Evolutionary conservation across 1,140 invertebrate species (phyloP), one percentile per base, ranked within the genome.

Genomic region (Drosophila tropicalis): DNA sequence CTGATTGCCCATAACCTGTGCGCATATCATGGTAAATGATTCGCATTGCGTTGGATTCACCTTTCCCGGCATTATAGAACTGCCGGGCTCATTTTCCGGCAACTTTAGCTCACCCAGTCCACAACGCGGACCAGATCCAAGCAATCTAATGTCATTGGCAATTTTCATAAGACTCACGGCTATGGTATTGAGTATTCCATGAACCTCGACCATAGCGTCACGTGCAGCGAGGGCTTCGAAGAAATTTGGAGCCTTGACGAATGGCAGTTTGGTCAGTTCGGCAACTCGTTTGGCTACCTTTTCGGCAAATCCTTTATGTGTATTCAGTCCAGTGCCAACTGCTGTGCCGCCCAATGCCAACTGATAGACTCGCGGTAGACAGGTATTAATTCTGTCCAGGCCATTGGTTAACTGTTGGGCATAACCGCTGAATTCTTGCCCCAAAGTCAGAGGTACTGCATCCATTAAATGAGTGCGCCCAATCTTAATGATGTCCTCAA

Each of bases 11-110:
- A 99, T 99, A 17, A 99, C 98, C 93, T 99, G 99, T 19, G 98
- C 97, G 34, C 97, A 97, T 2, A 99, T 95, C 99, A 99, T 99
- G 0, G 99, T 99, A n/a, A 99, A 93, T 0, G 99, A 96, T 93
- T 99, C 99, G 92, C 98, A 99, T 91, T 99, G 99, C 0, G 99
- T 99, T 44, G 99, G 99, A 93, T 99, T 99, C 6, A 99, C 98
- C 93, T 99, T 99, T 22, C 98, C 99, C 47, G 99, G 99, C 99
- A 99, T 99, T 76, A 99, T 99, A 19, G 98, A 99, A 83, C 97
- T 98, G 2, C 99, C 99, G 0, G 99, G 98, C 92, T 99, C 99
- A 93, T 99, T 99, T 94, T 99, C 99, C 0, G 99, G 99, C 40
- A 99, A 93, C 54, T 94, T 94, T 0, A 99, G 92, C 93, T 99